phyloP scores from a whole-genome alignment of 1,140 invertebrate species.

The Drosophila tropicalis region DNA sequence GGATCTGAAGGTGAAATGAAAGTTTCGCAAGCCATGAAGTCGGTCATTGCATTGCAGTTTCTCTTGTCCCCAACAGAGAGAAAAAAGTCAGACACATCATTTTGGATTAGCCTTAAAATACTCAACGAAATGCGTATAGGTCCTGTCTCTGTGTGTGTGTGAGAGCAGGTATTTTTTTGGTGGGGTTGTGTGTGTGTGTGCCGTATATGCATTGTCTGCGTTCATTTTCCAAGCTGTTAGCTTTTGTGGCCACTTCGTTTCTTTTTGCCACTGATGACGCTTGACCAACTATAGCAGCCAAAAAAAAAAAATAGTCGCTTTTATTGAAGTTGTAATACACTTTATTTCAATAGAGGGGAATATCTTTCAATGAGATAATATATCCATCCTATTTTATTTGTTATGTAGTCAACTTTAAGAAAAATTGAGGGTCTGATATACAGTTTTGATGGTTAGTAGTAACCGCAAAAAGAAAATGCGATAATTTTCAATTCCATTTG shows the following conservation, averaged over 20 bases:
- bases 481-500: too few species aligned
- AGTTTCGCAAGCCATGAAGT: constrained; percentile 38
- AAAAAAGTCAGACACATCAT: constrained; percentile 75
- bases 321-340: background rate
- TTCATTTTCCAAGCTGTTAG: constrained; percentile 71
- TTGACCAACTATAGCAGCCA: constrained; percentile 18
- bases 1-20: constrained; percentile 69
- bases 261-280: constrained; percentile 11
- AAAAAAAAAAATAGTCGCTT: background rate
- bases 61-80: constrained; percentile 4
- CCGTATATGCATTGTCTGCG: constrained; percentile 60
- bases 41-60: constrained; percentile 68
- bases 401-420: too few species aligned
- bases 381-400: too few species aligned
- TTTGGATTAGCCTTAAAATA: constrained; percentile 70
- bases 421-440: too few species aligned
- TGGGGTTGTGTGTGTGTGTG: constrained; percentile 14
- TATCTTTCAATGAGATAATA: too few species aligned
- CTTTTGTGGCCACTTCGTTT: constrained; percentile 42
- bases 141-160: constrained; percentile 16
- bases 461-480: too few species aligned
- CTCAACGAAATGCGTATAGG: constrained; percentile 46
- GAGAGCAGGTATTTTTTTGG: constrained; percentile 40
- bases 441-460: too few species aligned
- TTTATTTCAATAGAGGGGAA: background rate